Conservation (phyloP, 2,888 invertebrate species). For the Macrostomum cliftonense region DNA sequence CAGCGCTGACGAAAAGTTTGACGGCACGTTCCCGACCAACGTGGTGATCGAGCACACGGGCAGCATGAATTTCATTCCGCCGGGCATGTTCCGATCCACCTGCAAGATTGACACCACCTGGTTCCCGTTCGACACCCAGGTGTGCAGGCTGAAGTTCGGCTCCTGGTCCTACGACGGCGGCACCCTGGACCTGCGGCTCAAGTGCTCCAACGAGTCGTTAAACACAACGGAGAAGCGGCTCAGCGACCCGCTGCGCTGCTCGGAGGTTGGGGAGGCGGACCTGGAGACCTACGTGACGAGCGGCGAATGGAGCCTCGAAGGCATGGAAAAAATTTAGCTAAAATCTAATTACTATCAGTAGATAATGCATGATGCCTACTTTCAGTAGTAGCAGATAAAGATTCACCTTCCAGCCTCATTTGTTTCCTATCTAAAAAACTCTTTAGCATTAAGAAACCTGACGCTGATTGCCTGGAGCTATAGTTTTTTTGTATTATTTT, state of each 20-base stretch:
- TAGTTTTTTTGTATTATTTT: too few relatives aligned
- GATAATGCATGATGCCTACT: too few relatives aligned
- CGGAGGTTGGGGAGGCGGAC: conserved; percentile 58
- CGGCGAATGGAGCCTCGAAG: conserved; percentile 96
- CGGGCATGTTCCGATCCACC: conserved; percentile 93
- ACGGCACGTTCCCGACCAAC: conserved; percentile 92
- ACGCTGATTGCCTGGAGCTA: too few relatives aligned
- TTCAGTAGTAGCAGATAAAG: not conserved
- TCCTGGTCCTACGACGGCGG: conserved; percentile 92
- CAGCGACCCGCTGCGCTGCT: conserved; percentile 1
- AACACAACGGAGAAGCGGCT: conserved; percentile 70
- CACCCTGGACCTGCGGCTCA: conserved; percentile 73
- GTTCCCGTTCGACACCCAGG: conserved; percentile 98
- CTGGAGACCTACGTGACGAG: conserved; percentile 92
- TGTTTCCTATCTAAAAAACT: too few relatives aligned
- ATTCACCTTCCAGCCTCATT: too few relatives aligned
- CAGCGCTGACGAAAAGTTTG: conserved; percentile 96
- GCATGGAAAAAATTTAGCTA: conserved; percentile 42
- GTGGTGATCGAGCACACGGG: conserved; percentile 87
- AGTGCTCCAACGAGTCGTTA: conserved; percentile 52
- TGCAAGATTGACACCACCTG: conserved; percentile 97
- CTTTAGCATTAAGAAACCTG: too few relatives aligned
- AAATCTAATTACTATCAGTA: too few relatives aligned
- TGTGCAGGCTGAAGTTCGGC: conserved; percentile 95
- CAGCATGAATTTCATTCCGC: conserved; percentile 82